Percentiles rank a stretch among this genome's conserved stretches.
Evolutionary conservation across 2,113 vertebrate genomes (phyloP).

Genomic region (Aleadryas rufinucha): DNA sequence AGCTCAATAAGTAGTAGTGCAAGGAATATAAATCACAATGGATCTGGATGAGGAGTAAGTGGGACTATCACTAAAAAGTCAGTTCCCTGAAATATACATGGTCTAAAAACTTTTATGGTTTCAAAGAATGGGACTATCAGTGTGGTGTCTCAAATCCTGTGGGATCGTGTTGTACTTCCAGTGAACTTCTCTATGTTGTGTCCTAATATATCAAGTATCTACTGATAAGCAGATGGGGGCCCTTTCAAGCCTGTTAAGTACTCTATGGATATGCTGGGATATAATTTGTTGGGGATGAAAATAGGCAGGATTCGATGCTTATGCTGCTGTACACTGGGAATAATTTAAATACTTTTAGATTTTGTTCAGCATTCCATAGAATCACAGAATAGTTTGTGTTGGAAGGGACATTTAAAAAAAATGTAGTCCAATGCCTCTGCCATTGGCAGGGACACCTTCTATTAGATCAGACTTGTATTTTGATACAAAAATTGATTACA

Average conservation of each 20-base stretch:
- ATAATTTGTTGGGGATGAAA: not conserved
- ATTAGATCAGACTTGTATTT: not conserved
- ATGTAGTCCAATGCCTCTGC: not conserved
- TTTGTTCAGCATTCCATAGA: not conserved
- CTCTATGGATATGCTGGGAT: not conserved
- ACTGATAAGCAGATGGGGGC: not conserved
- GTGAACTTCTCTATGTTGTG: not conserved
- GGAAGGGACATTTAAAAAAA: not conserved
- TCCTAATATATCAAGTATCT: not conserved
- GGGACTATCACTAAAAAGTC: not conserved
- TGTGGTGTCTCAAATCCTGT: not conserved
- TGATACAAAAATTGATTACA: not conserved
- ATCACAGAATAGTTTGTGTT: not conserved
- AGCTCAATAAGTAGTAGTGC: not conserved
- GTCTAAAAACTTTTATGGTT: not conserved
- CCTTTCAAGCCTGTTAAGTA: not conserved
- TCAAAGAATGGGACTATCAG: rapidly evolving
- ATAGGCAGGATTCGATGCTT: not conserved
- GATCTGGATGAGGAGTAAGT: not conserved
- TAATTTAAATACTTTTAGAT: not conserved
- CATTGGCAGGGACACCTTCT: not conserved
- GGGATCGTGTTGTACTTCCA: not conserved
- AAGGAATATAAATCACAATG: not conserved
- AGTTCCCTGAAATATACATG: not conserved
- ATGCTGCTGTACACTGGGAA: not conserved